Conservation (phyloP, 1,140 invertebrate genomes). For the Propsilocerus akamusi region DNA sequence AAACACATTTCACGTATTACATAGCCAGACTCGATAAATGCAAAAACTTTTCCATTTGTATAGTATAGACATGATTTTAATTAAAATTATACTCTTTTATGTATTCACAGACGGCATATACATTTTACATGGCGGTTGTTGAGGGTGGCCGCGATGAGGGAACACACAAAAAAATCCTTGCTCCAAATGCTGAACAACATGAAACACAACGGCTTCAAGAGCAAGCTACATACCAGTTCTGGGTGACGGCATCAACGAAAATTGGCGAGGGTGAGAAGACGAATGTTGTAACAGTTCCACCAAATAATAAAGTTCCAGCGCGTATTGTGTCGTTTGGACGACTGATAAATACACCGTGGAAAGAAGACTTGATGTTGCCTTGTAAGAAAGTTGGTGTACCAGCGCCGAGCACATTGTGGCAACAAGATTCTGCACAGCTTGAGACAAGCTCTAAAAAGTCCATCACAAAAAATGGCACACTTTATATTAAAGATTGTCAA, state of each 20-base stretch:
- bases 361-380: constrained; percentile 56
- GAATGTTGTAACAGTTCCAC: constrained; percentile 49
- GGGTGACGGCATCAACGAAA: constrained; percentile 61
- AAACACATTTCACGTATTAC: no score
- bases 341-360: constrained; percentile 62
- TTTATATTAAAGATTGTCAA: constrained; percentile 50
- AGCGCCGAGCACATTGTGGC: constrained; percentile 50
- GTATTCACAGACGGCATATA: constrained; percentile 35
- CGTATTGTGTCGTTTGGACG: constrained; percentile 65
- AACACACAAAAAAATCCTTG: constrained; percentile 46
- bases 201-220: constrained; percentile 54
- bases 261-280: constrained; percentile 66
- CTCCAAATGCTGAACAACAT: constrained; percentile 40
- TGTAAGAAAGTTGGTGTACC: constrained; percentile 68
- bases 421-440: constrained; percentile 44
- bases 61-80: no score
- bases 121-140: constrained; percentile 60
- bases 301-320: constrained; percentile 62
- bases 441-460: constrained; percentile 48
- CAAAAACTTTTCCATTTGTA: no score
- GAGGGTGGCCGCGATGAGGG: constrained; percentile 54
- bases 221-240: constrained; percentile 55
- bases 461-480: constrained; percentile 42
- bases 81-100: background rate
- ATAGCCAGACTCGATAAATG: no score